Evolutionary conservation across 2,797 vertebrate genomes (phyloP), one percentile per base, ranked within the genome.

Genomic region (Pristis pectinata): DNA sequence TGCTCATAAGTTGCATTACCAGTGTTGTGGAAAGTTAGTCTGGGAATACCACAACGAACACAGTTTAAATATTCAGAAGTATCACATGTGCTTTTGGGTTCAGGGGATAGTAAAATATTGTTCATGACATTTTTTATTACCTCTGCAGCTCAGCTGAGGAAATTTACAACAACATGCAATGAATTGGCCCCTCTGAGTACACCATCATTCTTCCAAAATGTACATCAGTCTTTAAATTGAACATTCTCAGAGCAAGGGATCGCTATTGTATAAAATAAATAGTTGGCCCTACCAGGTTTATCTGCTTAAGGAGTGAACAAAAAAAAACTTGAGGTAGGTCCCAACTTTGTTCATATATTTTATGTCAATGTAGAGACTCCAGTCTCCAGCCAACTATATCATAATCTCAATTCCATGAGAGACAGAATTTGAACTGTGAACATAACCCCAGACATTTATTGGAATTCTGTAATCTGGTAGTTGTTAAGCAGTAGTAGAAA

Each of bases 71-170:
- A 64, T 91, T 91, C 59, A 37, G 59, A 64, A 91, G 59, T 91
- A 67, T 91, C 87, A 91, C 59, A 41, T 91, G 17, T 24, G 59
- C n/a, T 64, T 91, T 91, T 91, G 61, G 15, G 59, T 91, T 64
- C n/a, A 67, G 87, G 87, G 87, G 19, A 91, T 9, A 24, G 61
- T 91, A 24, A 91, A 91, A 67, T 67, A 91, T 67, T 67, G 37
- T 22, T 91, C n/a, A 9, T 91, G 87, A 91, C 61, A 91, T 37
- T 91, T 91, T 91, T 91, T 67, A 67, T 91, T 91, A 91, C 19
- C 59, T n/a, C 17, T 67, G n/a, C n/a, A 9, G 59, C 15, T 59
- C 53, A 87, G 83, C 83, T 59, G 17, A 67, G n/a, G 59, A 91
- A 91, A 91, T 67, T 91, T 67, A 67, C 61, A 91, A 91, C 9